Percentiles rank a stretch among this genome's conserved stretches.
phyloP scores from a whole-genome alignment of 2,113 vertebrate genomes.

The Bujurquina vittata region DNA sequence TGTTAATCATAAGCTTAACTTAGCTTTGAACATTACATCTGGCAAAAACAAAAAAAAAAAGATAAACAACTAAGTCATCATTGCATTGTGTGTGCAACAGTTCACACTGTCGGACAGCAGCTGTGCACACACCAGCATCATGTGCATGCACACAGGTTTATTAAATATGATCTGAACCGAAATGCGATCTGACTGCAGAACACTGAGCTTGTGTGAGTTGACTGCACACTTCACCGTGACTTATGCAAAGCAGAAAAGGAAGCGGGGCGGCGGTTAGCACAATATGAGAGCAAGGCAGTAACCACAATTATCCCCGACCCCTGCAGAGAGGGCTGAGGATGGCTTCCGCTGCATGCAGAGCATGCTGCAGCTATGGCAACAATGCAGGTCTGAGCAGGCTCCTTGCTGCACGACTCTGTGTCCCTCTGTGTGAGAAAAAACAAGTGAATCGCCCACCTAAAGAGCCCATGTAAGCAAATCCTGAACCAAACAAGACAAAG shows the following conservation, averaged over 20 bases:
- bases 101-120: neutral
- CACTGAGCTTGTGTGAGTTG: neutral
- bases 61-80: neutral
- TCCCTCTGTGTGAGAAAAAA: neutral
- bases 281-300: neutral
- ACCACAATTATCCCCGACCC: conserved; percentile 19
- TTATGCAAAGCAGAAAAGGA: neutral
- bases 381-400: neutral
- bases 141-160: neutral
- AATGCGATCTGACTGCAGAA: neutral
- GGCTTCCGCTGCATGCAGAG: neutral
- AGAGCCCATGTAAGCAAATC: neutral
- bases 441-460: neutral
- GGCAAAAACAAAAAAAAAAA: rapidly evolving
- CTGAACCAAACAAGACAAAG: conserved; percentile 33
- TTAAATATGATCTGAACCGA: neutral
- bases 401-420: neutral
- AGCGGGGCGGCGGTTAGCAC: neutral
- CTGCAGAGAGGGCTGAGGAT: conserved; percentile 18
- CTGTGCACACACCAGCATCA: neutral
- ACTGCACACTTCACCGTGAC: neutral
- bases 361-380: neutral
- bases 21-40: neutral
- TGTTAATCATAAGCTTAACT: neutral
- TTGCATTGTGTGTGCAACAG: neutral